Base-by-base conservation (phyloP, 2,113 vertebrate species). In the Protobothrops mucrosquamatus region DNA sequence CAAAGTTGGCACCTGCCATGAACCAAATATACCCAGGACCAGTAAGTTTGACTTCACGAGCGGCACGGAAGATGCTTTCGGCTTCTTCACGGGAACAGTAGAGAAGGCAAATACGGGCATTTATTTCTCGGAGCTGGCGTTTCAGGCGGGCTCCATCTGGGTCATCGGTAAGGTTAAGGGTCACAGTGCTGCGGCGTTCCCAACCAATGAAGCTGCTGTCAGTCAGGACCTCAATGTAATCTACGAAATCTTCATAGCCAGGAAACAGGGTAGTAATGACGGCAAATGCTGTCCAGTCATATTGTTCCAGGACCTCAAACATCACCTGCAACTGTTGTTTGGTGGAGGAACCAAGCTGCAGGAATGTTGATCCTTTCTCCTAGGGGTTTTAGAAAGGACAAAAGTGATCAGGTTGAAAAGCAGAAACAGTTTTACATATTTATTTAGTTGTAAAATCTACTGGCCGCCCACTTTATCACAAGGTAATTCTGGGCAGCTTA, bases 241-340 rank as follows among this genome's bases (percentile, higher is more conserved):
- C 98, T 94, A 99, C 97, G 89, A 99, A 98, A 85, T 98, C 99
- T 96, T 99, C 98, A 97, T 99, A 98, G 94, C 99, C 99, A 0
- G 99, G 99, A 97, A 98, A 98, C 91, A 98, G 98, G 0, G 99
- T 99, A 95, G 98, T 98, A 96, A 99, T 98, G 43, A 99, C 98
- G 0, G 98, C 99, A 93, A 99, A 99, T 91, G 98, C 94, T 0
- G 99, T 99, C 99, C 99, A 99, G 91, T 99, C 99, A 3, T 99
- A 99, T 94, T 99, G 99, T 96, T 99, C 99, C 96, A 99, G 97
- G 96, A 99, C 98, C 97, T 99, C 99, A 55, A 99, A 99, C 97
- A 99, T 99, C 94, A 99, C 99, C 96, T 98, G 98, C 5, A 99
- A 96, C 91, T 99, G 99, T 94, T 99, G 99, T 91, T 99, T 98